Conservation (phyloP, 2,888 invertebrate species). For the Phragmatobia fuliginosa region DNA sequence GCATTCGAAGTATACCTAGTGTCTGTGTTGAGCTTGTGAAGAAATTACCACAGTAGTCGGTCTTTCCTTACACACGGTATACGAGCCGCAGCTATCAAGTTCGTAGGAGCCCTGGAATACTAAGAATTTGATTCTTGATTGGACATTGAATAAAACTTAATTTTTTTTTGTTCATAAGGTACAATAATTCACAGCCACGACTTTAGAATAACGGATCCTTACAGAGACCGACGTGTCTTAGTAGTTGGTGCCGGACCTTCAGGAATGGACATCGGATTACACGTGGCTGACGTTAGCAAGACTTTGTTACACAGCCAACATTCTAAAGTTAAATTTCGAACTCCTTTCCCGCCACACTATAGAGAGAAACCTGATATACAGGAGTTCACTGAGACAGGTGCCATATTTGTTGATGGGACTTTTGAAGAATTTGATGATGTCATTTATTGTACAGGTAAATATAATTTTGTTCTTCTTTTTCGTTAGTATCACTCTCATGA, state of each 20-base stretch:
- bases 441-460: conserved; percentile 91
- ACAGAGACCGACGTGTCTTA: conserved; percentile 86
- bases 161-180: conserved; percentile 72
- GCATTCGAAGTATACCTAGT: too few relatives aligned
- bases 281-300: conserved; percentile 81
- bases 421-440: conserved; percentile 88
- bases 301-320: conserved; percentile 85
- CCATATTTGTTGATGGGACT: conserved; percentile 87
- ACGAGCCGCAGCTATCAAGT: too few relatives aligned
- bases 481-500: too few relatives aligned
- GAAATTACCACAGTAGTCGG: too few relatives aligned
- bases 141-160: too few relatives aligned
- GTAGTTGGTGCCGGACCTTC: conserved; percentile 91
- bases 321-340: conserved; percentile 68
- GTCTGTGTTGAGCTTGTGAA: too few relatives aligned
- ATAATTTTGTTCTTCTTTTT: too few relatives aligned
- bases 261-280: conserved; percentile 90
- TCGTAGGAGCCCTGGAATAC: too few relatives aligned
- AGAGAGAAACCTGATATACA: conserved; percentile 83
- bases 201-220: conserved; percentile 88
- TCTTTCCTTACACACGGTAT: too few relatives aligned
- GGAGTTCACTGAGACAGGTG: conserved; percentile 81
- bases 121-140: background rate
- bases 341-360: conserved; percentile 80
- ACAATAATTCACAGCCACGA: conserved; percentile 90